Conservation (phyloP, 2,888 invertebrate species). For the Himalopsyche tibetana region DNA sequence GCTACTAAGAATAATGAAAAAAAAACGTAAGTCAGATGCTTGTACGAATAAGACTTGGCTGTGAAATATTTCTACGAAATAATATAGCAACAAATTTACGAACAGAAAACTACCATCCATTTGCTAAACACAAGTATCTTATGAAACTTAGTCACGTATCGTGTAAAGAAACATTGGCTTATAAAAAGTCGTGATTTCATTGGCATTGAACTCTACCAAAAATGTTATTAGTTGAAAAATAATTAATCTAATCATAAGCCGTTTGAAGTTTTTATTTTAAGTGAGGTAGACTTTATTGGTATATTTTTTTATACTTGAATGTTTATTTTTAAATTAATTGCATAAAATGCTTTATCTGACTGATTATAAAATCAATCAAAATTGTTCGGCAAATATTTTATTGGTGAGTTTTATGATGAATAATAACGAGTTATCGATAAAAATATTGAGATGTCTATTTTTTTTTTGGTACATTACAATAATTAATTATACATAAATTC, state of each 20-base stretch:
- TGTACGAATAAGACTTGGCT: background rate
- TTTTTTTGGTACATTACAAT: too few species aligned
- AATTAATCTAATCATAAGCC: conserved; percentile 38
- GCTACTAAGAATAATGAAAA: background rate
- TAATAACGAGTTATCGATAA: too few species aligned
- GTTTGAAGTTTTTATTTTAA: conserved; percentile 12
- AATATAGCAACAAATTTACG: background rate
- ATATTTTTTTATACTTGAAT: background rate
- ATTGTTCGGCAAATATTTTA: background rate
- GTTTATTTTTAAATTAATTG: background rate
- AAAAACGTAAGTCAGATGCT: background rate
- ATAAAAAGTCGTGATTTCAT: conserved; percentile 40
- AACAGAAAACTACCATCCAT: background rate
- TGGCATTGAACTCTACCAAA: conserved; percentile 19
- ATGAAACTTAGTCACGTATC: conserved; percentile 31
- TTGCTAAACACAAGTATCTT: conserved; percentile 24
- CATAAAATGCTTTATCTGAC: conserved; percentile 1
- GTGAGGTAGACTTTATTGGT: conserved; percentile 31
- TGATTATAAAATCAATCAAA: conserved; percentile 31
- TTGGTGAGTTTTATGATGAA: conserved; percentile 7
- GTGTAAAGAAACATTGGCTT: conserved; percentile 17
- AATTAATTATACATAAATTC: too few species aligned
- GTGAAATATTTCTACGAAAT: conserved; percentile 9
- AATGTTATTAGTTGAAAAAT: background rate
- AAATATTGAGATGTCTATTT: too few species aligned